Base-by-base conservation (phyloP, 2,113 vertebrate species). In the Cololabis saira region DNA sequence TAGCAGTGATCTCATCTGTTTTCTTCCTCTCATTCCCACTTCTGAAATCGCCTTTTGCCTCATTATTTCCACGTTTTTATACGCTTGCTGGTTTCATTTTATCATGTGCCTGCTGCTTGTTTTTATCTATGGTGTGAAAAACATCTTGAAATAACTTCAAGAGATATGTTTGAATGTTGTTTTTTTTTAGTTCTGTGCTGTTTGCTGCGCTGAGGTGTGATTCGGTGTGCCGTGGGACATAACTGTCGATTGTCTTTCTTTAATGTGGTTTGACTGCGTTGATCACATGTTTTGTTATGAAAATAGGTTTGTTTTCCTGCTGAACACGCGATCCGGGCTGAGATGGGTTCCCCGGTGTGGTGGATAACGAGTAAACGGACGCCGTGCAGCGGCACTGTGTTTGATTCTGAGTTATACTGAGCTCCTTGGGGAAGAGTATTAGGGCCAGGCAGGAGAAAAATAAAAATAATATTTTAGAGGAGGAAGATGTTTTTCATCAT, bases 321-420 rank as follows among this genome's bases (percentile, higher is more conserved):
- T 7, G 19, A 52, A 37, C 27, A 19, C 22, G 41, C 53, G 17
- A 15, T 54, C 51, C 54, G n/a, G 52, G 37, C 11, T 6, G 0
- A 30, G 27, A 1, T 42, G 18, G 42, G 62, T 18, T 15, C 14
- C 9, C 13, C 6, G n/a, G 12, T 30, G 13, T 16, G 12, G 11
- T 43, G 24, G 17, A 61, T 18, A 27, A 59, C 1, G 12, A 78
- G 19, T 22, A 71, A 62, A 40, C 1, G 4, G 1, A 49, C 70
- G 6, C 15, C 16, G 62, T 3, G 57, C 65, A 49, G 22, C 62
- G 37, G 44, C 22, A 67, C 56, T 53, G 62, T 6, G 21, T 83
- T 80, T 82, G 61, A 85, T 85, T 73, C 53, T 61, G 37, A 45
- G 61, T 63, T 88, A 82, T 80, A 74, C 83, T 78, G 86, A 85